Percentiles rank a stretch among this genome's conserved stretches.
Conservation (phyloP, 2,113 vertebrate genomes). For the Thomomys bottae region DNA sequence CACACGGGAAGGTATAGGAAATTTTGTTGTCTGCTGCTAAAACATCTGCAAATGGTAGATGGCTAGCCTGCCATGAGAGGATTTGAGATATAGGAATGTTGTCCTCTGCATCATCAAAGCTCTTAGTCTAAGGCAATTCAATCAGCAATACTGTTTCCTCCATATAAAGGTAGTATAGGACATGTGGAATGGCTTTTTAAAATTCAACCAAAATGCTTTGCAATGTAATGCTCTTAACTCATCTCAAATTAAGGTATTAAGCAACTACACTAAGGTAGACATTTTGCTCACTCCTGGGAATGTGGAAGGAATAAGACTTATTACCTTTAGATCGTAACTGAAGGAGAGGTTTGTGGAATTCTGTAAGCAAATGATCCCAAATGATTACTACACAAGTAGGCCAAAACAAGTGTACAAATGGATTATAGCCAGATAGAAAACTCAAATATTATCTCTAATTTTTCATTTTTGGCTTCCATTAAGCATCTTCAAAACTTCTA, state of each 20-base stretch:
- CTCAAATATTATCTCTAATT: background rate
- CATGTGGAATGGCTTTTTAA: background rate
- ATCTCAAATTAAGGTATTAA: background rate
- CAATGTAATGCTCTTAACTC: background rate
- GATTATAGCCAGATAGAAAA: background rate
- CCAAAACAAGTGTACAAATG: background rate
- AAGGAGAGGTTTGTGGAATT: background rate
- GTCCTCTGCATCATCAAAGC: background rate
- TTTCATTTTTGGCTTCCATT: background rate
- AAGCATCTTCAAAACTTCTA: background rate
- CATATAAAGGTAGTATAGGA: background rate
- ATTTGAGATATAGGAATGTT: background rate
- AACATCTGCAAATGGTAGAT: background rate
- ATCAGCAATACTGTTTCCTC: background rate
- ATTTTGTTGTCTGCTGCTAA: background rate
- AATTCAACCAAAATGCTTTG: constrained; percentile 12
- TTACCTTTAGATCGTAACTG: background rate
- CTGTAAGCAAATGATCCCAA: background rate
- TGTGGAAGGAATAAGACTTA: background rate
- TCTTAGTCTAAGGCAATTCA: background rate
- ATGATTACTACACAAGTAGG: background rate
- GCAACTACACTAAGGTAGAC: background rate
- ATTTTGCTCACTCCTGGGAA: background rate
- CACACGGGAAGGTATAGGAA: background rate
- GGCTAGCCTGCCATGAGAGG: background rate